phyloP scores from a whole-genome alignment of 2,888 invertebrate species.

The Amblyjoppa fuscipennis region DNA sequence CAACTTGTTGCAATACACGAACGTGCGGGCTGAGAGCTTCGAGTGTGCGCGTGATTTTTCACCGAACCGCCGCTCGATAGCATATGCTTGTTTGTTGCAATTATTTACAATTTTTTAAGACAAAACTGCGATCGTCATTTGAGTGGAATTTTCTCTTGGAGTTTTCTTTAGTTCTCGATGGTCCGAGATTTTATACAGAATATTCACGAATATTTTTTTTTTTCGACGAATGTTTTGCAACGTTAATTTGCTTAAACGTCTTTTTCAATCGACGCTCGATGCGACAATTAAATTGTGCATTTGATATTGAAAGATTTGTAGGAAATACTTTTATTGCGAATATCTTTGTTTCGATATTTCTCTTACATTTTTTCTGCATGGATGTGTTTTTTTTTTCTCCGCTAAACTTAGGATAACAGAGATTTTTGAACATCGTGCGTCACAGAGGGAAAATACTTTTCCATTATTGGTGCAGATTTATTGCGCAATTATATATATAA shows the following conservation, averaged over 20 bases:
- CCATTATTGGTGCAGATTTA: neutral
- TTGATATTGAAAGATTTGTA: no score
- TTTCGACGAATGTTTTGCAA: no score
- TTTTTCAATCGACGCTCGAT: no score
- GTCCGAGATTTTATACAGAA: neutral
- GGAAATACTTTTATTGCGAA: neutral
- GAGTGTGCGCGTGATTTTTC: neutral
- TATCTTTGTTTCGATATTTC: neutral
- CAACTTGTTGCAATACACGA: constrained; percentile 35
- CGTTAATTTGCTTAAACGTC: no score
- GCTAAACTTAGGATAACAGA: neutral
- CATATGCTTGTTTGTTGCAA: neutral
- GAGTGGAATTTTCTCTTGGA: neutral
- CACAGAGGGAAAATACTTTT: neutral
- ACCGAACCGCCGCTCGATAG: neutral
- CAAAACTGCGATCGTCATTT: neutral
- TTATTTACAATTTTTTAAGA: neutral
- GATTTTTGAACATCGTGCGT: neutral
- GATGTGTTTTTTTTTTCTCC: neutral
- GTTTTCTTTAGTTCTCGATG: neutral
- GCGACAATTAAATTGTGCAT: neutral
- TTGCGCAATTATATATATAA: no score
- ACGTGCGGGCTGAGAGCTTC: neutral
- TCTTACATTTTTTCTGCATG: neutral
- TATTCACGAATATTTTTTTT: neutral